Evolutionary conservation across 2,797 vertebrate genomes (phyloP).

Genomic region (Etheostoma nigrum): DNA sequence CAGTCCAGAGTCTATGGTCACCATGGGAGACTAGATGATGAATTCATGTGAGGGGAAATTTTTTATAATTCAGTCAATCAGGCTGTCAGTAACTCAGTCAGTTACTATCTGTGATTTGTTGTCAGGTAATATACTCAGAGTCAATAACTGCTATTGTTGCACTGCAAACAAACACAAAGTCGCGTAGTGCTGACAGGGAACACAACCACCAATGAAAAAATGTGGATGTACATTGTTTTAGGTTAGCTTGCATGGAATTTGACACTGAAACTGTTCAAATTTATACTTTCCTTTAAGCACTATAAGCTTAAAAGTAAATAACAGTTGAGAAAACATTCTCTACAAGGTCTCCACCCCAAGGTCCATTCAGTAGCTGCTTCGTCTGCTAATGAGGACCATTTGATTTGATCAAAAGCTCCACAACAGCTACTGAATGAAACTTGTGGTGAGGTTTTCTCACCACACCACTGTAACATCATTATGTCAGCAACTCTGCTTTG

Average conservation of each 20-base stretch:
- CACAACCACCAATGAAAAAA: background rate
- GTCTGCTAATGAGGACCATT: background rate
- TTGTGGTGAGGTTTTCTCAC: background rate
- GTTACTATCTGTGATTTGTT: background rate
- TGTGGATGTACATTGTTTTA: background rate
- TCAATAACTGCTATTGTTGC: background rate
- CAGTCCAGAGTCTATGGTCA: background rate
- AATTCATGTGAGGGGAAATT: background rate
- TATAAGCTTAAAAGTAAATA: background rate
- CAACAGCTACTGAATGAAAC: background rate
- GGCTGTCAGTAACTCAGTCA: background rate
- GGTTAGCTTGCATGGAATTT: background rate
- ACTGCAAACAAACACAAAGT: background rate
- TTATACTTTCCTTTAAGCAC: background rate
- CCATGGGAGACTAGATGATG: conserved; percentile 8
- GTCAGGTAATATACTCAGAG: background rate
- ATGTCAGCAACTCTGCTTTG: conserved; percentile 33
- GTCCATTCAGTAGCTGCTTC: background rate
- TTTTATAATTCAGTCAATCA: conserved; percentile 11
- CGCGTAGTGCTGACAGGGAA: background rate
- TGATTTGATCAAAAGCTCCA: conserved; percentile 3
- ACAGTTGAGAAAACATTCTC: background rate
- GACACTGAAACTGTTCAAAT: background rate
- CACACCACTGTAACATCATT: background rate
- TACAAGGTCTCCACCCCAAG: background rate